phyloP scores from a whole-genome alignment of 2,113 vertebrate species.

The Ceratotherium simum region DNA sequence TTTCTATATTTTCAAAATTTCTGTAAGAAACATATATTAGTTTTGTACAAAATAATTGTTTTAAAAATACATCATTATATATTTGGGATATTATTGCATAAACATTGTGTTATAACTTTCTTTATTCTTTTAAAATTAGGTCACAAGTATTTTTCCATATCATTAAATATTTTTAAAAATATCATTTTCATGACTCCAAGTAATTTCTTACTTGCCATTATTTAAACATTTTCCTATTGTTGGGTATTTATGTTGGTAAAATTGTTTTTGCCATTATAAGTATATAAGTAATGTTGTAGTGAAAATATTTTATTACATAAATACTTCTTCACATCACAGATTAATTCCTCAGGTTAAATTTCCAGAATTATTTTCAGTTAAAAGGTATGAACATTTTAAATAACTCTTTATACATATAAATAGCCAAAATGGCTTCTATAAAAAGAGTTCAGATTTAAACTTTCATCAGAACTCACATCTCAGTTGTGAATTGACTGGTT shows the following conservation, averaged over 20 bases:
- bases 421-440: neutral
- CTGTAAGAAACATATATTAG: neutral
- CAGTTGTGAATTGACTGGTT: neutral
- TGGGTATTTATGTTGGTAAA: neutral
- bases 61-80: neutral
- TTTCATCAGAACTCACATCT: neutral
- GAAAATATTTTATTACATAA: slow-evolving; percentile 1
- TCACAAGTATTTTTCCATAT: neutral
- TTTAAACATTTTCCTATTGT: neutral
- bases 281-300: neutral
- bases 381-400: neutral
- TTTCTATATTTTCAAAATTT: neutral
- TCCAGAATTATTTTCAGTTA: neutral
- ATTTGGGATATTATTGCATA: neutral
- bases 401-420: neutral
- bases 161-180: slow-evolving; percentile 7
- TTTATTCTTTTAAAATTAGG: slow-evolving; percentile 21
- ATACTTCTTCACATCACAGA: neutral
- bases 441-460: neutral
- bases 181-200: neutral
- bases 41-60: neutral
- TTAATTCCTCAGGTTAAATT: slow-evolving; percentile 22
- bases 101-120: neutral
- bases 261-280: neutral
- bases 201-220: neutral